These are phyloP conservation scores for Spilosoma lubricipeda DNA, from an alignment of 2,888 invertebrate genomes.

Conservation along the genomic window DNA sequence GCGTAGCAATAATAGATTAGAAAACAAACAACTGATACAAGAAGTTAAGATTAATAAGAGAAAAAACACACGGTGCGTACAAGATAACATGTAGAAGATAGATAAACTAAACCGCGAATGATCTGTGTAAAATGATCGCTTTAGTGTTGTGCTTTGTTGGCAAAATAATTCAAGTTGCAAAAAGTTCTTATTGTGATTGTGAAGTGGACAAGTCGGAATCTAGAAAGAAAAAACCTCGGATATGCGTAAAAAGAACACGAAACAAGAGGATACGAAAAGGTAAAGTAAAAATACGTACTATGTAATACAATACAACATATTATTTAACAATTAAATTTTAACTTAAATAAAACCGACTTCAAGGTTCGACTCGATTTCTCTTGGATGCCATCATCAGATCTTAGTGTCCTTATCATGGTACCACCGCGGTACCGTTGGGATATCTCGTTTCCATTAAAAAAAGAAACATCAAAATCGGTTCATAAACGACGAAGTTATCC, in stretches of 20 bases:
- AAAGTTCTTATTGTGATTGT: conserved; percentile 48
- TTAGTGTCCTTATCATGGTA: too few relatives aligned
- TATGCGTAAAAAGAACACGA: conserved; percentile 42
- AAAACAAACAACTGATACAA: conserved; percentile 50
- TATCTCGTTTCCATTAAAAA: too few relatives aligned
- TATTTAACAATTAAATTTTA: too few relatives aligned
- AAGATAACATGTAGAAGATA: conserved; percentile 44
- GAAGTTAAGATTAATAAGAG: conserved; percentile 62
- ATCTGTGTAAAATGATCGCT: conserved; percentile 69
- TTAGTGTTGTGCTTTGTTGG: conserved; percentile 71
- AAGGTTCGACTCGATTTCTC: too few relatives aligned
- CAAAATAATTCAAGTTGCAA: conserved; percentile 68
- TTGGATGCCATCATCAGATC: too few relatives aligned
- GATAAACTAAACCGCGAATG: conserved; percentile 43
- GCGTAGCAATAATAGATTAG: conserved; percentile 36
- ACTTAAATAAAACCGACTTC: too few relatives aligned
- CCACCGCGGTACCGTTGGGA: too few relatives aligned
- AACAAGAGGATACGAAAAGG: conserved; percentile 57
- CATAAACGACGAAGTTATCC: too few relatives aligned
- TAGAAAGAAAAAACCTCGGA: conserved; percentile 29
- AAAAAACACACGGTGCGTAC: conserved; percentile 60
- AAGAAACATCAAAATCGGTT: too few relatives aligned
- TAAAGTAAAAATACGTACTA: conserved; percentile 32
- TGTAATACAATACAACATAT: neutral
- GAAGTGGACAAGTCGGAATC: conserved; percentile 34